phyloP scores from a whole-genome alignment of 2,888 invertebrate species.

The Bimastos eiseni region DNA sequence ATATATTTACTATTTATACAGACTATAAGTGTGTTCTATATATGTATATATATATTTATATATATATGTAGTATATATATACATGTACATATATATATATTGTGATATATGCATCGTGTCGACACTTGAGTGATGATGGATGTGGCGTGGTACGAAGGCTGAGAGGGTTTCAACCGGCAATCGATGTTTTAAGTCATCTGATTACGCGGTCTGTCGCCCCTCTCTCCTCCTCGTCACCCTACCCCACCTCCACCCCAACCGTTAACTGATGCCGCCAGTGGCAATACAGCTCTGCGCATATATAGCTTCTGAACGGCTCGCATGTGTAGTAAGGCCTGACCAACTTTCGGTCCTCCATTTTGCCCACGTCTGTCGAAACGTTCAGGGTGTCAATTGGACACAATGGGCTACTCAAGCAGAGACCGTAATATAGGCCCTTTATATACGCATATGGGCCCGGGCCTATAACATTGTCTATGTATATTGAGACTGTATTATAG shows the following conservation, averaged over 20 bases:
- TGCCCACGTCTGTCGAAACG: background rate
- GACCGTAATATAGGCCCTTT: background rate
- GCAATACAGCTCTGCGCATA: background rate
- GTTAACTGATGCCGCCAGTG: background rate
- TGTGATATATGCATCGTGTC: background rate
- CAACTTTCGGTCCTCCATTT: background rate
- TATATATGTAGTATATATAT: background rate
- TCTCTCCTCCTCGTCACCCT: background rate
- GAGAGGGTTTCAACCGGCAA: slow-evolving; percentile 7
- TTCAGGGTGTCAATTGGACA: background rate
- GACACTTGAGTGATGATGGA: slow-evolving; percentile 24
- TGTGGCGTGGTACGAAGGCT: background rate
- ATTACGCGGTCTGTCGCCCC: background rate
- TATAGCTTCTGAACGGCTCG: background rate
- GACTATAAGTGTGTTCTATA: background rate
- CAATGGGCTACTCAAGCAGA: no score
- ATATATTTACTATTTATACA: background rate
- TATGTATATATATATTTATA: background rate
- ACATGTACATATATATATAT: background rate
- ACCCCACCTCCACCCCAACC: background rate
- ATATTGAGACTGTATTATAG: no score
- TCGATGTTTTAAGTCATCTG: slow-evolving; percentile 19
- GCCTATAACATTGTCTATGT: no score
- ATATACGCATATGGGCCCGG: background rate
- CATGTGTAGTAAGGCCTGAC: background rate